Base-by-base conservation (phyloP, 64 coral and sea anemone genomes). In the Astreopora myriophthalma region DNA sequence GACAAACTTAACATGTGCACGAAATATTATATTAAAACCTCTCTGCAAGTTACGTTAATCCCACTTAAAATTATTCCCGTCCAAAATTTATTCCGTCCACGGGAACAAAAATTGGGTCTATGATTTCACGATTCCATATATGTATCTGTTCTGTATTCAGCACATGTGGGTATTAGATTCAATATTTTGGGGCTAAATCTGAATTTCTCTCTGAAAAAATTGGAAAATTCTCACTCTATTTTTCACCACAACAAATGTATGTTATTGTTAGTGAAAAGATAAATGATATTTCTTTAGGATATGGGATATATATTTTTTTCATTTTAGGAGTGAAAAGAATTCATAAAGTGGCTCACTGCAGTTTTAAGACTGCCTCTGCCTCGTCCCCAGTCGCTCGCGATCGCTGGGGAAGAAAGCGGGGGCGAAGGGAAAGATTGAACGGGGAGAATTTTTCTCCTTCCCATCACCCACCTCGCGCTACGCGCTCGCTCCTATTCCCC, bases 11-110 rank as follows among this genome's bases (percentile, higher is more conserved):
- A 83, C 33, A 64, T 83, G 57, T 83, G 79, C 79, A 83, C 76
- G 49, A 34, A 34, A 60, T 80, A 83, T 83, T 83, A 83, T 83
- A 83, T 83, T 83, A 83, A 83, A 83, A 83, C 79, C 79, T 83
- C 79, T 80, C 34, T 83, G 79, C 75, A 78, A 31, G 33, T 32
- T 33, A 37, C 64, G 58, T 83, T 57, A 83, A 83, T 65, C 61
- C 79, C 79, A 64, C n/a, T 83, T 64, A 63, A 83, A 83, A 61
- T 37, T 61, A 64, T 64, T 64, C 20, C 10, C 20, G 52, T 63
- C 48, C 25, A 22, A 28, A 34, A 73, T 34, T 73, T 22, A 19
- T 25, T 1, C 22, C 37, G 29, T 83, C 79, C 79, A 38, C 52
- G 23, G 65, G 32, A 83, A 83, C 55, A 65, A 83, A 82, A 58